These are phyloP conservation scores for Burhinus bistriatus DNA, from an alignment of 2,113 vertebrate genomes.

Conservation along the genomic window DNA sequence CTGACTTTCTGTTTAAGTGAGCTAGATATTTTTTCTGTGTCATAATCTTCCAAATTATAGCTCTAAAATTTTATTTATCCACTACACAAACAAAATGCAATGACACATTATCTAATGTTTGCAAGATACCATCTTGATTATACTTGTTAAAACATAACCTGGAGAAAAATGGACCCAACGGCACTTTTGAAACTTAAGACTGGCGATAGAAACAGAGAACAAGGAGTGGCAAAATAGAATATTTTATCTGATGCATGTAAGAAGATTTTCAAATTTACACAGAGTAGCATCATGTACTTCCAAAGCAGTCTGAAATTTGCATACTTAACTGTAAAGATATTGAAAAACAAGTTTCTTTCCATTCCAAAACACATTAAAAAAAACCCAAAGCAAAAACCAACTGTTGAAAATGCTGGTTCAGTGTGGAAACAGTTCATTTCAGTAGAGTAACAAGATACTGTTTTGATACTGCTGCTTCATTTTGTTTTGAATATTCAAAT, in stretches of 20 bases:
- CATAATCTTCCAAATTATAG: background rate
- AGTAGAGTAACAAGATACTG: background rate
- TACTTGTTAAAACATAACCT: background rate
- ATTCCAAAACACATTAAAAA: background rate
- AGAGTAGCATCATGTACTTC: background rate
- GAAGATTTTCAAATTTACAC: background rate
- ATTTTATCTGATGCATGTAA: background rate
- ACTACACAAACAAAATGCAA: background rate
- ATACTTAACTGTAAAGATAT: background rate
- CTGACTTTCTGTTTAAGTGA: background rate
- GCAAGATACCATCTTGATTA: background rate
- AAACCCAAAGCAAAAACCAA: accelerated
- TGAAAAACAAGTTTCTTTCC: background rate
- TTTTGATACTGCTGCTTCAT: background rate
- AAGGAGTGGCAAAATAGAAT: background rate
- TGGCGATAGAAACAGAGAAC: background rate
- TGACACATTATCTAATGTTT: background rate
- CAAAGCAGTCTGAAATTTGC: background rate
- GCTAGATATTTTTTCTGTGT: background rate
- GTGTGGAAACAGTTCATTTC: background rate
- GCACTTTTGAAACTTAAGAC: background rate
- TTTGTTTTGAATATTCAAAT: background rate
- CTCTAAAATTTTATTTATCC: background rate
- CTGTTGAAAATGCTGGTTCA: background rate
- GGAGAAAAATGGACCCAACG: background rate